Percentiles rank a stretch among this genome's conserved stretches.
Evolutionary conservation across 2,797 vertebrate species (phyloP).

Genomic region (Paratrypauchen microcephalus): DNA sequence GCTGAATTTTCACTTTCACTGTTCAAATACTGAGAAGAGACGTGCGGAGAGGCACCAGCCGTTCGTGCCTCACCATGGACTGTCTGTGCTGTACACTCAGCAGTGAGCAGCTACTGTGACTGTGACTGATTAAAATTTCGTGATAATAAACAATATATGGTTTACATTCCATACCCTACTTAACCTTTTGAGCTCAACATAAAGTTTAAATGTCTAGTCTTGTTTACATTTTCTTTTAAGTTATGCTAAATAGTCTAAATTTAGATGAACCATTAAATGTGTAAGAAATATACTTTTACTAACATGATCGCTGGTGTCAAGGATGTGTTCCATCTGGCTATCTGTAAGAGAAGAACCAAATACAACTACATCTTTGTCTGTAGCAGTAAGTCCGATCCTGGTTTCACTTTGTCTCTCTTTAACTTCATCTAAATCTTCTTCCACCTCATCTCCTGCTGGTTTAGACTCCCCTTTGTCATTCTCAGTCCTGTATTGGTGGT

Average conservation of each 20-base stretch:
- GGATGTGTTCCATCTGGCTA: conserved; percentile 88
- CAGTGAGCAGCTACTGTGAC: no score
- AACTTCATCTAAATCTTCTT: conserved; percentile 16
- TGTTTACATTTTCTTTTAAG: neutral
- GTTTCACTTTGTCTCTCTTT: conserved; percentile 8
- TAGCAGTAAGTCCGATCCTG: conserved; percentile 9
- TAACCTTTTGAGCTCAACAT: neutral
- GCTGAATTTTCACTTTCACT: no score
- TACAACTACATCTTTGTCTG: conserved; percentile 36
- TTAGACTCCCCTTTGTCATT: neutral
- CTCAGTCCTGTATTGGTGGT: conserved; percentile 10
- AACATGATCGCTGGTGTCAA: conserved; percentile 83
- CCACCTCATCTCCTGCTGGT: neutral
- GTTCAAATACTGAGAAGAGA: no score
- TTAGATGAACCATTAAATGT: neutral
- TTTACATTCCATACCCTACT: neutral
- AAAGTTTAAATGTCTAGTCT: neutral
- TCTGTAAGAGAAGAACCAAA: conserved; percentile 86
- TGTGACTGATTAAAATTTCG: no score
- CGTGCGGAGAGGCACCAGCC: no score
- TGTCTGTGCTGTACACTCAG: no score
- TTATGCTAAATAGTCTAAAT: neutral
- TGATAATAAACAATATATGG: no score
- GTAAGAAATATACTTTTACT: conserved; percentile 16
- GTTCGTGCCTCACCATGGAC: no score